A percentile compares a stretch with the other conserved stretches of the same genome.
Evolutionary conservation across 2,797 vertebrate genomes (phyloP).

Genomic region (Neomorphus geoffroyi): DNA sequence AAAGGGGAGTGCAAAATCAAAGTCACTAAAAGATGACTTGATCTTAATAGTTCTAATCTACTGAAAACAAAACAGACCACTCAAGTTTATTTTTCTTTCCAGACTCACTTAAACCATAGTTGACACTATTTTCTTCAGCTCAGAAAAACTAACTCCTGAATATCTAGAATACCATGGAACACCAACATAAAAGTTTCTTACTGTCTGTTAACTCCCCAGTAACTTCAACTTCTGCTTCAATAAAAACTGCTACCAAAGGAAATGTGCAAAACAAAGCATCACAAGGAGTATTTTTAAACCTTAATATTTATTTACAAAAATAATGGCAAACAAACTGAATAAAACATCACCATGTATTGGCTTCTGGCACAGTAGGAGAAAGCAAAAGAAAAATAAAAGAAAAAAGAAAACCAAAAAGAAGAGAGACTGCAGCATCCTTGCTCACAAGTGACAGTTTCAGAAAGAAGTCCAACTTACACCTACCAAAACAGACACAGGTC

Average conservation of each 20-base stretch:
- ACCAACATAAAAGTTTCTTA: accelerated
- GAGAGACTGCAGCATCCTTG: not conserved
- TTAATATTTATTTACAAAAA: not conserved
- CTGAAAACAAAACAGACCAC: not conserved
- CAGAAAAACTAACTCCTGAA: not conserved
- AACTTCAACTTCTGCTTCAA: not conserved
- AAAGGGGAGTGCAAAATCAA: not conserved
- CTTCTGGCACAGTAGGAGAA: not conserved
- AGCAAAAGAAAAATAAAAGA: not conserved
- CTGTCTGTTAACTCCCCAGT: not conserved
- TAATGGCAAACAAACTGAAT: not conserved
- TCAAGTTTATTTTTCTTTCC: not conserved
- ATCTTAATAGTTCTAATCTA: not conserved
- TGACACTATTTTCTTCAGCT: not conserved
- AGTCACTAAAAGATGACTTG: not conserved
- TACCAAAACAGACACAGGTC: not conserved
- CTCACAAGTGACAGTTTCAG: not conserved
- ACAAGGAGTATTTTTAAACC: not conserved
- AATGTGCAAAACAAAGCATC: not conserved
- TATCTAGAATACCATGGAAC: not conserved
- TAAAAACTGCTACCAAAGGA: not conserved
- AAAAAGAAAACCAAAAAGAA: not conserved
- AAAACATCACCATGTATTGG: not conserved
- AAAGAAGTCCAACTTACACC: not conserved
- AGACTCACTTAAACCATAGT: not conserved